Conservation (phyloP, 2,113 vertebrate species). For the Lycaon pictus region DNA sequence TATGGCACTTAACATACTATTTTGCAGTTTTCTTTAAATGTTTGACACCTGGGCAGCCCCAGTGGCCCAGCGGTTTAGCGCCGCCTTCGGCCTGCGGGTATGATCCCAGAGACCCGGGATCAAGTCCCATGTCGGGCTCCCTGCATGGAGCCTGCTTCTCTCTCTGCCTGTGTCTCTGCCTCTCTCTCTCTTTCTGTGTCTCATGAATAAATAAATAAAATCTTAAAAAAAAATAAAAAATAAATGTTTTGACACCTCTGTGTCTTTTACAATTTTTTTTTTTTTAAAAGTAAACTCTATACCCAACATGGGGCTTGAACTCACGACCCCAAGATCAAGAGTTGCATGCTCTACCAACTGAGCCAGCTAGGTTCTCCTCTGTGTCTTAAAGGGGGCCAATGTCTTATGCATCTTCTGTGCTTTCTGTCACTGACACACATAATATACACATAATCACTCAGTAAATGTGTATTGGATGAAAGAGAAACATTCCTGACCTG, state of each 20-base stretch:
- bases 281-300: not conserved
- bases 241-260: not conserved
- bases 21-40: not conserved
- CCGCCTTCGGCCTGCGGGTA: too few species aligned
- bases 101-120: too few species aligned
- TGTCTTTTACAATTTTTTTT: not conserved
- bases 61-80: too few species aligned
- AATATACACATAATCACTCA: not conserved
- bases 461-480: not conserved
- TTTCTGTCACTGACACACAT: not conserved
- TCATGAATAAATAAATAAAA: too few species aligned
- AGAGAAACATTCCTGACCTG: not conserved
- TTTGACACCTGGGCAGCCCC: not conserved
- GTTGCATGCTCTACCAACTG: not conserved
- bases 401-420: not conserved
- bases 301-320: not conserved
- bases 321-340: not conserved
- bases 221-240: too few species aligned
- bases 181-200: too few species aligned
- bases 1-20: not conserved
- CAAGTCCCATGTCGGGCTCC: too few species aligned
- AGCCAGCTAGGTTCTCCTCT: not conserved
- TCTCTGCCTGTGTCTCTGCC: too few species aligned
- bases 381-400: not conserved
- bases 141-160: too few species aligned